phyloP scores from a whole-genome alignment of 2,888 invertebrate genomes.

The Craniophora ligustri region DNA sequence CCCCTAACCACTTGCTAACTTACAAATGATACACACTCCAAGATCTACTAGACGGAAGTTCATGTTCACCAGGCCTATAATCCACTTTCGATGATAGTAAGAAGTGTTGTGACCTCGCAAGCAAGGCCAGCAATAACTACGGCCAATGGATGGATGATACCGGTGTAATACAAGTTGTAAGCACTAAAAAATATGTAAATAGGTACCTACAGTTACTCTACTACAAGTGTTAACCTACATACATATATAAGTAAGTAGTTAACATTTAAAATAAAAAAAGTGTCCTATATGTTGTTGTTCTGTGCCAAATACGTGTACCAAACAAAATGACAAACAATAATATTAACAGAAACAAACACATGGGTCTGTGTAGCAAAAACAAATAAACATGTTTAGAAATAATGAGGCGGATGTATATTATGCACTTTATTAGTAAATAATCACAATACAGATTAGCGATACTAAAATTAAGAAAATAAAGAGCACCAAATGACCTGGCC shows the following conservation, averaged over 20 bases:
- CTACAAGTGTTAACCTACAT: too few relatives aligned
- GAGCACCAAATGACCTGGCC: slow-evolving; percentile 51
- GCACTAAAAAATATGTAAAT: neutral
- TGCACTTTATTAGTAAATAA: slow-evolving; percentile 60
- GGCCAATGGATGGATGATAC: neutral
- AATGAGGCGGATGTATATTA: slow-evolving; percentile 53
- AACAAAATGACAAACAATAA: slow-evolving; percentile 3
- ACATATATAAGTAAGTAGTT: too few relatives aligned
- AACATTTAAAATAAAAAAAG: too few relatives aligned
- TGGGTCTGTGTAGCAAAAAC: slow-evolving; percentile 64
- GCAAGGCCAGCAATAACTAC: neutral
- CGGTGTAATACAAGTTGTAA: neutral
- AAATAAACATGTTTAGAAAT: slow-evolving; percentile 55
- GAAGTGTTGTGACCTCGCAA: neutral
- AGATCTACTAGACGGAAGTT: neutral
- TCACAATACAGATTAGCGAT: slow-evolving; percentile 48
- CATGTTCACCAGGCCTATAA: neutral
- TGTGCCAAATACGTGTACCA: neutral
- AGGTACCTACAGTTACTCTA: neutral
- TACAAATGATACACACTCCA: too few relatives aligned
- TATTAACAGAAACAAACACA: slow-evolving; percentile 51
- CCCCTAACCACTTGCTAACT: too few relatives aligned
- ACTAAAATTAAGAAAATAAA: slow-evolving; percentile 32
- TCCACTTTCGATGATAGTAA: neutral
- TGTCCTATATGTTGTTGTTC: neutral